Evolutionary conservation across 1,140 invertebrate species (phyloP), one percentile per base, ranked within the genome.

Genomic region (Homalodisca vitripennis): DNA sequence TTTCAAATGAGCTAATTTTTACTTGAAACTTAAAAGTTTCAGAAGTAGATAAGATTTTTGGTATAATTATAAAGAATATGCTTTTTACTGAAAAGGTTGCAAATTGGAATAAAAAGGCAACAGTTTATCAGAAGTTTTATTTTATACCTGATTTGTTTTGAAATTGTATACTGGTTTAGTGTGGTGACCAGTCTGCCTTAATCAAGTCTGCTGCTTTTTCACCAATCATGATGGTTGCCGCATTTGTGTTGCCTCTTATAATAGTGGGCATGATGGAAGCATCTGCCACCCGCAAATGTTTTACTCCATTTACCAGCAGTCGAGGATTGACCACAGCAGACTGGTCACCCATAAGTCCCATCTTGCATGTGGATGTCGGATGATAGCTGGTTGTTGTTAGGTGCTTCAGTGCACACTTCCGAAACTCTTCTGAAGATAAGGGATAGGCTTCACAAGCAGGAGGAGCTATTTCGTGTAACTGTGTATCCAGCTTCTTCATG

Each of bases 191-290:
- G 72, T 82, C 81, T 53, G 84, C 78, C 73, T 89, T 89, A 68
- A 90, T 88, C 74, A 89, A 82, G 72, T 88, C 87, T 0, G 87
- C 80, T 1, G 79, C 87, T 70, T 86, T 88, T 71, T 91, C 89
- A 0, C 82, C 89, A 24, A 91, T 85, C 88, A 90, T 90, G 12
- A 89, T 82, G 1, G 81, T 83, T 0, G 89, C 86, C 0, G 87
- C 88, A 71, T 89, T 89, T 0, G 88, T 90, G 74, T 91, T 89
- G 0, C 88, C 89, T 0, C 83, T 84, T 0, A 85, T 78, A 32
- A 91, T 85, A 1, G 77, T 82, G 1, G 90, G 90, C 87, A 91
- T 91, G 0, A 92, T 84, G 62, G 88, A 91, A 1, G 86, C 87
- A 73, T 92, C 90, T 2, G 88, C 82, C 0, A 92, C 88, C 12